Conservation (phyloP, 2,797 vertebrate genomes). For the Fistularia tabacaria region DNA sequence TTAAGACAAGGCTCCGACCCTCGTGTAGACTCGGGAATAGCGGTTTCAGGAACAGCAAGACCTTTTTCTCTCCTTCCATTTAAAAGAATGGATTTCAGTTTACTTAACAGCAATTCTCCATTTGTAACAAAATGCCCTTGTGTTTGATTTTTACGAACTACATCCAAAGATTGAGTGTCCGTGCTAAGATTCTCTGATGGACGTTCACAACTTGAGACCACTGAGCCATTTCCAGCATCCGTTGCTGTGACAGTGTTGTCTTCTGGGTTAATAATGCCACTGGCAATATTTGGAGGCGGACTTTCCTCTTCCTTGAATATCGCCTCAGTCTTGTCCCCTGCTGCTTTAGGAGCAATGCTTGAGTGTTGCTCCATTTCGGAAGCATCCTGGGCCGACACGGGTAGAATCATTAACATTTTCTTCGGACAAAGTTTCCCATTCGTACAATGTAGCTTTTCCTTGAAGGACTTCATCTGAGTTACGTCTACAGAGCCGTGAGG, state of each 20-base stretch:
- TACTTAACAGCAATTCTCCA: constrained; percentile 53
- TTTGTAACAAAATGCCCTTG: constrained; percentile 28
- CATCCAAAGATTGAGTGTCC: constrained; percentile 7
- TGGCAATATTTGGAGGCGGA: background rate
- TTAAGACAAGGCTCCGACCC: constrained; percentile 49
- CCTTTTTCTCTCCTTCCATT: constrained; percentile 51
- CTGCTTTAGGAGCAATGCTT: constrained; percentile 10
- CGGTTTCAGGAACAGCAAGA: constrained; percentile 6
- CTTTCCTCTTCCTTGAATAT: constrained; percentile 6
- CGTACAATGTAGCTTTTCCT: constrained; percentile 10
- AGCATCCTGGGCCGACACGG: constrained; percentile 5
- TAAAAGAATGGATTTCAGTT: constrained; percentile 67
- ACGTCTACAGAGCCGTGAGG: constrained; percentile 66
- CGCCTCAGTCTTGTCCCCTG: constrained; percentile 1
- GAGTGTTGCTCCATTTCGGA: constrained; percentile 18
- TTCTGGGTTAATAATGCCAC: constrained; percentile 8
- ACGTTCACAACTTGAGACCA: constrained; percentile 7
- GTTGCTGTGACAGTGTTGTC: constrained; percentile 1
- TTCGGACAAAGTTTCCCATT: constrained; percentile 19
- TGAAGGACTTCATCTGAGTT: constrained; percentile 37
- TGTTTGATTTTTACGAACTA: constrained; percentile 16
- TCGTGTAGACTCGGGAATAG: background rate
- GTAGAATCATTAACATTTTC: constrained; percentile 20
- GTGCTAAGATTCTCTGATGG: constrained; percentile 10
- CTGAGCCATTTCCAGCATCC: background rate